Conservation (phyloP, 2,113 vertebrate species). For the Cyprinodon tularosa region DNA sequence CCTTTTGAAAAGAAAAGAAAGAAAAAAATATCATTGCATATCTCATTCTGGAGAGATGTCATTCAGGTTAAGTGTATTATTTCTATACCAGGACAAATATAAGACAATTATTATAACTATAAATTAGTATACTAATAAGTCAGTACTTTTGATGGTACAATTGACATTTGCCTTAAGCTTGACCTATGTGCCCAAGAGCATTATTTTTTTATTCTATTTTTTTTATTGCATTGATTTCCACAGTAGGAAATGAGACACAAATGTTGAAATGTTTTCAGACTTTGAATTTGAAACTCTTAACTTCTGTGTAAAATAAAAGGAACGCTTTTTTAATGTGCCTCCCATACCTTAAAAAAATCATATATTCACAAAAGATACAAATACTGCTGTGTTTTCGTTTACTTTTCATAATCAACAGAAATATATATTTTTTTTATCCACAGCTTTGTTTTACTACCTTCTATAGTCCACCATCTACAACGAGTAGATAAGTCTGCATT, state of each 20-base stretch:
- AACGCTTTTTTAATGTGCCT: background rate
- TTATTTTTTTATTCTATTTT: too few relatives aligned
- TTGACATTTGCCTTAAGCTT: background rate
- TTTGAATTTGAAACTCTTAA: background rate
- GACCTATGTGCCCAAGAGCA: too few relatives aligned
- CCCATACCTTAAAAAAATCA: background rate
- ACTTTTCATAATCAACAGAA: background rate
- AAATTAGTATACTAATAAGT: too few relatives aligned
- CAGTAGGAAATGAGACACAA: background rate
- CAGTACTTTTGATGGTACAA: background rate
- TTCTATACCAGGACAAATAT: background rate
- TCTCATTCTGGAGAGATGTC: background rate
- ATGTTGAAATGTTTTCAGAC: background rate
- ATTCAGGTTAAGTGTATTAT: background rate
- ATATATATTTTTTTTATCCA: background rate
- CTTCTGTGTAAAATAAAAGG: background rate
- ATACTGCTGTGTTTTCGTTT: background rate
- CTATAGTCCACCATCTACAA: background rate
- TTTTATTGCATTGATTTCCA: too few relatives aligned
- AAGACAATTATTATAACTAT: background rate
- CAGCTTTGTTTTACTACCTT: too few relatives aligned
- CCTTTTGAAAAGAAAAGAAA: background rate
- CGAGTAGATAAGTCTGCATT: too few relatives aligned
- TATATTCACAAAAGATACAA: background rate
- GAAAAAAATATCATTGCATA: background rate